Base-by-base conservation (phyloP, 1,140 invertebrate species). In the Macrocentrus cingulum region DNA sequence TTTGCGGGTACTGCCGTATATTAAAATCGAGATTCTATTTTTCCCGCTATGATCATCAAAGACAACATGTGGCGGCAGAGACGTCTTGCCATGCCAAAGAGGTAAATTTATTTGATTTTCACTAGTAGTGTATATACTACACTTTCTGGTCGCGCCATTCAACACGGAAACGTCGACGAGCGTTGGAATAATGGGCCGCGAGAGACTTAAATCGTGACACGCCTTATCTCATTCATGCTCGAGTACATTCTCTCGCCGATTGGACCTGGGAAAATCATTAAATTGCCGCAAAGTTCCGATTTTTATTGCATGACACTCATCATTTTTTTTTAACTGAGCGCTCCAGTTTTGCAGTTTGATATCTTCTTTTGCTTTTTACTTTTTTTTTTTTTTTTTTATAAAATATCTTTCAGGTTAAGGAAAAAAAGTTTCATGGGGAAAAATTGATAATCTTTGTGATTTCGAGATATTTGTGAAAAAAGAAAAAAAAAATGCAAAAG, bases 51-150 rank as follows among this genome's bases (percentile, higher is more conserved):
- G 66, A 69, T 69, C 18, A 64, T 68, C 29, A 72, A 70, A 60
- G 67, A 72, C 42, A 71, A 72, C 62, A 64, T 67, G 52, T 72
- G 73, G 67, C 66, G 74, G 45, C 75, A 76, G 57, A 70, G 74
- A 48, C 66, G 74, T 49, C 51, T 78, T 29, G 68, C 64, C 32
- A 70, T 78, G 51, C 74, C 76, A 1, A 78, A 78, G 62, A 77
- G 76, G 76, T 78, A 55, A 65, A 54, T 41, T 34, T 15, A 0
- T 8, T 48, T 18, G 1, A 11, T 11, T 2, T 18, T 41, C 16
- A 7, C 2, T 44, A 4, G 9, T 1, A 25, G 8, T 13, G 2
- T 6, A 29, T 29, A 32, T 25, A 42, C 1, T 13, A 20, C 15
- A 53, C 16, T n/a, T 2, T n/a, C 34, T 29, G 1, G n/a, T n/a